phyloP scores from a whole-genome alignment of 2,797 vertebrate species.

The Tamandua tetradactyla region DNA sequence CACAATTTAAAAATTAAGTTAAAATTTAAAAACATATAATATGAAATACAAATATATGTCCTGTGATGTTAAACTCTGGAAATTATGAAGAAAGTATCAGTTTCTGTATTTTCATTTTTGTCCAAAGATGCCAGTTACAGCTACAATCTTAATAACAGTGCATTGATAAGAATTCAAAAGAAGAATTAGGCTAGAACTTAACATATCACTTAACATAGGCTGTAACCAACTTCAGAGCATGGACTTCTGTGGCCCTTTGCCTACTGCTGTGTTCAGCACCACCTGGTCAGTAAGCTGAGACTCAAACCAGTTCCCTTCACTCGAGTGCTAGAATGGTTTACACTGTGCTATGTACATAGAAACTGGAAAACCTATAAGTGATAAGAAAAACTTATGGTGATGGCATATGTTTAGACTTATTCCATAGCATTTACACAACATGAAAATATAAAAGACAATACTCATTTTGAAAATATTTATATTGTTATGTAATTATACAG shows the following conservation, averaged over 20 bases:
- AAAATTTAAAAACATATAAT: background rate
- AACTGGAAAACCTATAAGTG: slow-evolving; percentile 87
- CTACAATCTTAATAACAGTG: background rate
- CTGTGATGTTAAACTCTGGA: background rate
- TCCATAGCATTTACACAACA: slow-evolving; percentile 91
- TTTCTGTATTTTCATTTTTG: background rate
- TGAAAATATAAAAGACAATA: slow-evolving; percentile 92
- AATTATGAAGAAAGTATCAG: slow-evolving; percentile 2
- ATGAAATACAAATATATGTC: background rate
- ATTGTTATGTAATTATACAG: slow-evolving; percentile 92
- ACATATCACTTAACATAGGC: background rate
- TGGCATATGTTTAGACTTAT: slow-evolving; percentile 87
- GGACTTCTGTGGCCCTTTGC: background rate
- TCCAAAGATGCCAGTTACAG: background rate
- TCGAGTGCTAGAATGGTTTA: slow-evolving; percentile 82
- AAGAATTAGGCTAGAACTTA: slow-evolving; percentile 86
- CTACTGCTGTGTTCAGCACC: background rate
- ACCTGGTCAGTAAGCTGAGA: background rate
- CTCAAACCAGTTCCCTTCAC: slow-evolving; percentile 88
- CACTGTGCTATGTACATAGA: slow-evolving; percentile 90
- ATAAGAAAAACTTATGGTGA: slow-evolving; percentile 89
- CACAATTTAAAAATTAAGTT: too few relatives aligned
- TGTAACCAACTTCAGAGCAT: background rate
- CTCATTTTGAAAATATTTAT: slow-evolving; percentile 91
- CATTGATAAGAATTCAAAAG: slow-evolving; percentile 51